Percentiles rank a stretch among this genome's conserved stretches.
These are phyloP conservation scores for Cepphus grylle DNA, from an alignment of 2,113 vertebrate species.

Conservation along the genomic window DNA sequence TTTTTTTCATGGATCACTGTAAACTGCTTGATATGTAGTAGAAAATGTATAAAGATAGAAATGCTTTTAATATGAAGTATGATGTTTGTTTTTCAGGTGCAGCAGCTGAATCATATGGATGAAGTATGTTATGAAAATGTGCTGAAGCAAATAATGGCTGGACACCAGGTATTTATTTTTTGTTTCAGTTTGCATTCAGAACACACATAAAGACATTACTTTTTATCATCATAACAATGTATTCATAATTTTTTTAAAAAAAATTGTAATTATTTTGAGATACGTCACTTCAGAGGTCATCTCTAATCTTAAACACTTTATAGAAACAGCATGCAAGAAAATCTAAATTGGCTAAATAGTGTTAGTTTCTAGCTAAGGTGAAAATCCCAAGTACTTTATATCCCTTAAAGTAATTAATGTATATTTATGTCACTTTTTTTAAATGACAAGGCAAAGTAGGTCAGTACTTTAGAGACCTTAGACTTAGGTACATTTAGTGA, in stretches of 20 bases:
- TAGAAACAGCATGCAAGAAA: background rate
- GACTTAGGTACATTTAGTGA: background rate
- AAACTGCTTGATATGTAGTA: background rate
- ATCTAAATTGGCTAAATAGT: background rate
- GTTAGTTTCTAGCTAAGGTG: background rate
- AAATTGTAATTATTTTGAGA: background rate
- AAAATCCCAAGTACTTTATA: background rate
- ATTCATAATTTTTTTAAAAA: background rate
- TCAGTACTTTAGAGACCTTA: background rate
- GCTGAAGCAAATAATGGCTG: conserved; percentile 90
- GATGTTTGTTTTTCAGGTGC: conserved; percentile 76
- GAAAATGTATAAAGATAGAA: background rate
- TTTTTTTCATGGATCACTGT: background rate
- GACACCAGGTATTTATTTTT: conserved; percentile 85
- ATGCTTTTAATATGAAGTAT: background rate
- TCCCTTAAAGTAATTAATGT: background rate
- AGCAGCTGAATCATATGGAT: conserved; percentile 94
- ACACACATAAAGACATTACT: background rate
- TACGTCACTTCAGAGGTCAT: background rate
- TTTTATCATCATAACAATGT: background rate
- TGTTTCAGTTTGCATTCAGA: background rate
- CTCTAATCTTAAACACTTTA: background rate
- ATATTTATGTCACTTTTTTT: background rate
- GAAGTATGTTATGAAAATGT: conserved; percentile 97
- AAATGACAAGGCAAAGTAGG: background rate